phyloP scores from a whole-genome alignment of 2,113 vertebrate genomes.

The Melanostigma gelatinosum region DNA sequence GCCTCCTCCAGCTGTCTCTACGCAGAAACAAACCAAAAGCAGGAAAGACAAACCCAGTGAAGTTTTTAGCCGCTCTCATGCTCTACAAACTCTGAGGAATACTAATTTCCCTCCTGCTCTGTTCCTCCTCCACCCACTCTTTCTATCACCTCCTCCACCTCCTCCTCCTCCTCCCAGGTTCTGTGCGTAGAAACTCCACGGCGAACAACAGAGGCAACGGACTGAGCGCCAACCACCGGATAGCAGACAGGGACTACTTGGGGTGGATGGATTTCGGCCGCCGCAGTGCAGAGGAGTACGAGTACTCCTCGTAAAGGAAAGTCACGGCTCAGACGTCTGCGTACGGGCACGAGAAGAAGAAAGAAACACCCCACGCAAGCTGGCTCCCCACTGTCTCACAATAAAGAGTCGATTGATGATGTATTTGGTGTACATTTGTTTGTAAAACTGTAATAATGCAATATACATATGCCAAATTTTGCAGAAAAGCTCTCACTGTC shows the following conservation, averaged over 20 bases:
- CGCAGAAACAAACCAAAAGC: conserved; percentile 10
- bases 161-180: conserved; percentile 75
- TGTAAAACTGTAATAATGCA: conserved; percentile 87
- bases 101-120: conserved; percentile 24
- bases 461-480: conserved; percentile 88
- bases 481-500: conserved; percentile 75
- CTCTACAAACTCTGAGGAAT: conserved; percentile 21
- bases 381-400: conserved; percentile 78
- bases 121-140: conserved; percentile 20
- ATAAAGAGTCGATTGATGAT: conserved; percentile 85
- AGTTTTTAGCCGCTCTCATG: background rate
- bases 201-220: conserved; percentile 84
- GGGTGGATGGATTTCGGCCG: conserved; percentile 99
- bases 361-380: conserved; percentile 38
- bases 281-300: conserved; percentile 94
- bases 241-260: conserved; percentile 95
- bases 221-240: conserved; percentile 88
- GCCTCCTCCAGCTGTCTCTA: background rate
- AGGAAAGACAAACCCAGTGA: background rate
- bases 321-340: conserved; percentile 40
- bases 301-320: conserved; percentile 89
- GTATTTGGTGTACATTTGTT: conserved; percentile 88
- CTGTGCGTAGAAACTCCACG: conserved; percentile 86
- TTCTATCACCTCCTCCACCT: background rate
- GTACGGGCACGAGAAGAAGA: conserved; percentile 65